Evolutionary conservation across 1,140 invertebrate species (phyloP), one percentile per base, ranked within the genome.

Genomic region (Aphidius gifuensis): DNA sequence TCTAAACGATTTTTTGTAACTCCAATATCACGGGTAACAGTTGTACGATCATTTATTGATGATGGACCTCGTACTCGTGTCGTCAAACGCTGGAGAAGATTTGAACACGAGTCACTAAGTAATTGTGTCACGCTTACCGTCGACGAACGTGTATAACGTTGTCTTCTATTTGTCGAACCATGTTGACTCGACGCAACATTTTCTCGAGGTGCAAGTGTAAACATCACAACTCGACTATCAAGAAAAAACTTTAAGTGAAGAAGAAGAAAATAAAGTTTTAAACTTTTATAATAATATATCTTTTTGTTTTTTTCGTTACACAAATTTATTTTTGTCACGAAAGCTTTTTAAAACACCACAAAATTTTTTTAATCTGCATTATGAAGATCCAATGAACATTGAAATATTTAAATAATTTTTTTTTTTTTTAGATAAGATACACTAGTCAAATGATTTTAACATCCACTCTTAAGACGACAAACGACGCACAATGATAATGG

Each of bases 31-130:
- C 39, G 60, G 58, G 72, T 72, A 69, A 46, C 32, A 38, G 62
- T 60, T 6, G 71, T 51, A 21, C 62, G 68, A 8, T 78, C 74
- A 55, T 48, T 63, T 1, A 74, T 69, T 6, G 72, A 69, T 0
- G 83, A 92, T 9, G 89, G 89, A 42, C 90, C 90, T 42, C 91
- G 84, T 5, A 87, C 85, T 43, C 82, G 74, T 43, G 88, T 87
- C 0, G 90, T 88, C 66, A 93, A 79, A 51, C 90, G 82, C 68
- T 92, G 90, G 59, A 94, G 83, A 39, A 93, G 83, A 78, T 85
- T 93, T 64, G 90, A 89, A 78, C 91, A 94, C 62, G 91, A 92
- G 71, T 93, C 91, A 55, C 86, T 90, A 61, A 94, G 80, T 65
- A 94, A 80, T 76, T 93, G 92, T 50, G 90, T 90, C 59, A 93